These are phyloP conservation scores for Proterorhinus semilunaris DNA, from an alignment of 2,113 vertebrate genomes.

Conservation along the genomic window DNA sequence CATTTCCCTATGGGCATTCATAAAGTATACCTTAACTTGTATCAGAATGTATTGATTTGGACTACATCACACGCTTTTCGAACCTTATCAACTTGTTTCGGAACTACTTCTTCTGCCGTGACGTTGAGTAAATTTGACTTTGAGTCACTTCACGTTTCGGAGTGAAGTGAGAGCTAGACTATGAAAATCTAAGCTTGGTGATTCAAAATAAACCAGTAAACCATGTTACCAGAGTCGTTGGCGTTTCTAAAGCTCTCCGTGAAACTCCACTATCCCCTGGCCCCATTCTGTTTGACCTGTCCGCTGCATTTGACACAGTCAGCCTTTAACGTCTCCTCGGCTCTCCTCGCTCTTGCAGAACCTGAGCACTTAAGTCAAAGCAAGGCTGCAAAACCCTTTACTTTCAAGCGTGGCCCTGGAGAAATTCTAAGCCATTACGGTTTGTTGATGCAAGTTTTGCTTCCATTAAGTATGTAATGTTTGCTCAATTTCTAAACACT, in stretches of 20 bases:
- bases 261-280: constrained; percentile 16
- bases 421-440: background rate
- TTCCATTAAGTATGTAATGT: too few species aligned
- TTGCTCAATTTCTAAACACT: too few species aligned
- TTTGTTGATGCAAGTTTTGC: background rate
- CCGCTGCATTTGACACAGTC: constrained; percentile 36
- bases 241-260: constrained; percentile 6
- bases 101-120: background rate
- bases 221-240: constrained; percentile 22
- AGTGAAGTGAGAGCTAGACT: background rate
- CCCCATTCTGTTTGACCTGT: constrained; percentile 31
- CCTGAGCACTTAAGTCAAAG: background rate
- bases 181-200: constrained; percentile 3
- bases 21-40: too few species aligned
- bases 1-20: too few species aligned
- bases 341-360: constrained; percentile 15
- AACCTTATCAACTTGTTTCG: too few species aligned
- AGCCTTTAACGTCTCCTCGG: background rate
- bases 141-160: constrained; percentile 1
- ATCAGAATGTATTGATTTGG: too few species aligned
- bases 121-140: background rate
- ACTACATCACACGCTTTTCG: too few species aligned
- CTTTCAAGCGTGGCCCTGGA: constrained; percentile 5
- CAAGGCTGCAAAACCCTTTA: background rate
- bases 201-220: constrained; percentile 18